These are phyloP conservation scores for Nipponia nippon DNA, from an alignment of 2,113 vertebrate genomes.

Conservation along the genomic window DNA sequence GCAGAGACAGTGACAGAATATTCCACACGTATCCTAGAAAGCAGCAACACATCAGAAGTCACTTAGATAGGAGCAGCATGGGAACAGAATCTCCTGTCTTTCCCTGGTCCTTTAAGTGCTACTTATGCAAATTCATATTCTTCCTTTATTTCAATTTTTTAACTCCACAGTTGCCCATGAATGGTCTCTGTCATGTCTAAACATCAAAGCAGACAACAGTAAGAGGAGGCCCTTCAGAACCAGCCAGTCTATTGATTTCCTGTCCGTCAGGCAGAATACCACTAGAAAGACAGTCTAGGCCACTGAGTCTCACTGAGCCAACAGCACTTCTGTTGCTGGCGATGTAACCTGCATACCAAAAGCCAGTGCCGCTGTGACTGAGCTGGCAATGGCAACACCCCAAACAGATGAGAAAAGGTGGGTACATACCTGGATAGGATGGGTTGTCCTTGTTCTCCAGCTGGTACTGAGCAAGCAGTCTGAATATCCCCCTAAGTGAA, in stretches of 20 bases:
- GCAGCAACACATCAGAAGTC: not conserved
- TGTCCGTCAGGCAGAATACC: not conserved
- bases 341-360: not conserved
- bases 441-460: conserved; percentile 92
- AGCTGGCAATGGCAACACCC: not conserved
- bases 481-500: conserved; percentile 89
- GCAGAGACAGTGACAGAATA: not conserved
- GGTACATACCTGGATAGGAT: conserved; percentile 81
- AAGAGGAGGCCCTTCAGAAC: not conserved
- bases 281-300: not conserved
- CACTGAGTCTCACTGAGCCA: not conserved
- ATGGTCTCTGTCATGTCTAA: not conserved
- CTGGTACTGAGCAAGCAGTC: conserved; percentile 88
- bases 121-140: not conserved
- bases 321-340: not conserved
- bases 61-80: not conserved
- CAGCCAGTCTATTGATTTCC: not conserved
- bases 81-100: not conserved
- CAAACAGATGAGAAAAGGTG: not conserved
- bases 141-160: not conserved
- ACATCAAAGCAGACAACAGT: not conserved
- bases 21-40: not conserved
- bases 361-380: not conserved
- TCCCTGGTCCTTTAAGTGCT: not conserved
- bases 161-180: not conserved